A percentile compares a stretch with the other conserved stretches of the same genome.
phyloP scores from a whole-genome alignment of 2,888 invertebrate species.

The Lissonota sp. region DNA sequence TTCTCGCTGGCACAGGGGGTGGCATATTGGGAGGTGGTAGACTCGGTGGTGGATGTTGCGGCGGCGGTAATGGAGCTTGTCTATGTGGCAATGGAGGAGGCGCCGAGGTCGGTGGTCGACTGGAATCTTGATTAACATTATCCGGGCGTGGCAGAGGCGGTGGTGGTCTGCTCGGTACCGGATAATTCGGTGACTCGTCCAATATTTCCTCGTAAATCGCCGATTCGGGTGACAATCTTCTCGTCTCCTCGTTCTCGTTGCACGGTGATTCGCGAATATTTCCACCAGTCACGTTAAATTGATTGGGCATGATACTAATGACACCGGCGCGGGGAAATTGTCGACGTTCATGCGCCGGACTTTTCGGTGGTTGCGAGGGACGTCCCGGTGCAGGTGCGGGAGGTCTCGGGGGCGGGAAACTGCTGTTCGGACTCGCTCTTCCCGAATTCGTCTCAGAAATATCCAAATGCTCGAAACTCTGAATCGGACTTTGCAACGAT shows the following conservation, averaged over 20 bases:
- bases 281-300: conserved; percentile 65
- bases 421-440: conserved; percentile 84
- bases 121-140: conserved; percentile 69
- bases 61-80: conserved; percentile 79
- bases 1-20: conserved; percentile 86
- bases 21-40: conserved; percentile 83
- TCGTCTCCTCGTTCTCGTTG: conserved; percentile 65
- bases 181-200: conserved; percentile 78
- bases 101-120: conserved; percentile 71
- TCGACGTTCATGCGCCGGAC: conserved; percentile 77
- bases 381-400: conserved; percentile 83
- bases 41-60: conserved; percentile 81
- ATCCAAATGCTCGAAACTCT: conserved; percentile 84
- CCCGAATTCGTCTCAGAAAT: conserved; percentile 85
- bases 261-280: conserved; percentile 36
- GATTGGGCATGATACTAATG: conserved; percentile 79
- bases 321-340: conserved; percentile 79
- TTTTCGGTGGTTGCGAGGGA: conserved; percentile 79
- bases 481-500: conserved; percentile 77
- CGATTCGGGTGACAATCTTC: conserved; percentile 78
- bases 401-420: conserved; percentile 85
- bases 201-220: conserved; percentile 83
- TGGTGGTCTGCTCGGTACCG: conserved; percentile 80
- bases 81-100: conserved; percentile 81
- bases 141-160: conserved; percentile 80